These are phyloP conservation scores for Thalassophryne amazonica DNA, from an alignment of 2,797 vertebrate genomes.

Conservation along the genomic window DNA sequence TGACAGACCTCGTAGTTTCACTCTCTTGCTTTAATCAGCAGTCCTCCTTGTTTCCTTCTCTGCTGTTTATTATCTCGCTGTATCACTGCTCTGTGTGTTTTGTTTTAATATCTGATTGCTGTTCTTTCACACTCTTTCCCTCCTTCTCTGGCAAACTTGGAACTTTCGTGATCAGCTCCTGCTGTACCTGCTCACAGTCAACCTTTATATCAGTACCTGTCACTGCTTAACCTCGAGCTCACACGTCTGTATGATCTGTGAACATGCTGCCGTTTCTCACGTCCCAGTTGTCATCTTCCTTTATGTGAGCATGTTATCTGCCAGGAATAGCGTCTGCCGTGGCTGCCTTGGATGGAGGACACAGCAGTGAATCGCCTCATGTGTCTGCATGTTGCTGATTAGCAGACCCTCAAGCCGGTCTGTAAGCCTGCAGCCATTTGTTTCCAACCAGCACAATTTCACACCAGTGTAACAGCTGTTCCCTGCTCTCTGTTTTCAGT, in stretches of 20 bases:
- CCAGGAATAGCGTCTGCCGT: slow-evolving; percentile 67
- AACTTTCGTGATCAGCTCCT: slow-evolving; percentile 30
- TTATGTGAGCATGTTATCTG: slow-evolving; percentile 65
- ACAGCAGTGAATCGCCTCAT: slow-evolving; percentile 63
- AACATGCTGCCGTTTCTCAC: slow-evolving; percentile 66
- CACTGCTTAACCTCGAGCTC: slow-evolving; percentile 64
- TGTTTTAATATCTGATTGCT: slow-evolving; percentile 35
- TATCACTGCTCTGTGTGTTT: slow-evolving; percentile 27
- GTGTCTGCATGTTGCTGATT: slow-evolving; percentile 77
- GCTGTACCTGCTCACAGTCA: slow-evolving; percentile 21
- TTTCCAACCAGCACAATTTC: slow-evolving; percentile 75
- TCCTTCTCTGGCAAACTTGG: slow-evolving; percentile 36
- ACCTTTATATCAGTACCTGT: slow-evolving; percentile 51
- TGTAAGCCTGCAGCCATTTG: slow-evolving; percentile 52
- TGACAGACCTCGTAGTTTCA: too few relatives aligned
- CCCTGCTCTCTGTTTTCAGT: slow-evolving; percentile 54
- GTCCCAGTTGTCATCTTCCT: slow-evolving; percentile 48
- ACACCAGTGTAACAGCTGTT: slow-evolving; percentile 57
- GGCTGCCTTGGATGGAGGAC: slow-evolving; percentile 44
- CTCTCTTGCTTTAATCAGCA: slow-evolving; percentile 46
- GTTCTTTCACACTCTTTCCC: slow-evolving; percentile 18
- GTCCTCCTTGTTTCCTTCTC: slow-evolving; percentile 50
- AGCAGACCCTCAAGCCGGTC: slow-evolving; percentile 72
- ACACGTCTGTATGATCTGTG: slow-evolving; percentile 54
- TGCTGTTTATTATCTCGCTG: slow-evolving; percentile 46